Conservation (phyloP, 2,888 invertebrate genomes). For the Icerya purchasi region DNA sequence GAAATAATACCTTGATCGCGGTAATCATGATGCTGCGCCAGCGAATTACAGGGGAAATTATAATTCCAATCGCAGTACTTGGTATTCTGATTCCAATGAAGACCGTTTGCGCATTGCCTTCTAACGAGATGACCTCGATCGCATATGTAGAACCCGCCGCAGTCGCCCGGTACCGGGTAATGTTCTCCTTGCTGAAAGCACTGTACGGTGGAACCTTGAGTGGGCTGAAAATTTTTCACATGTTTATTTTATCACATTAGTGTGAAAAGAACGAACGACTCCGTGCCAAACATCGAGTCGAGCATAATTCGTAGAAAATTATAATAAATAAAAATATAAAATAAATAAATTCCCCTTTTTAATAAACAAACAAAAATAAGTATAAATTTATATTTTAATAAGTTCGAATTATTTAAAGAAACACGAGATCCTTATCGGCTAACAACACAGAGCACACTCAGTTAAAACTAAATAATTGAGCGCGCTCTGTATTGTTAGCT, state of each 20-base stretch:
- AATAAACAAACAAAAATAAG: too few relatives aligned
- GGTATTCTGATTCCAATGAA: conserved; percentile 44
- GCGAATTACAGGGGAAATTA: conserved; percentile 21
- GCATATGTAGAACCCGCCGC: conserved; percentile 54
- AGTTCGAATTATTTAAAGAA: too few relatives aligned
- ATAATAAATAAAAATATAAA: too few relatives aligned
- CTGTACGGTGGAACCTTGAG: background rate
- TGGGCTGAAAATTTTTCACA: background rate
- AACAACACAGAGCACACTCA: too few relatives aligned
- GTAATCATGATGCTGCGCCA: background rate
- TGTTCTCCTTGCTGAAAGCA: conserved; percentile 37
- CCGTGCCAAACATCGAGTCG: too few relatives aligned
- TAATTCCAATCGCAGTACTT: conserved; percentile 55
- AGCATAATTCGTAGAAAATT: too few relatives aligned
- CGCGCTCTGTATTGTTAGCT: too few relatives aligned
- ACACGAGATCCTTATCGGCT: too few relatives aligned
- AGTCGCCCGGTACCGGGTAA: conserved; percentile 44
- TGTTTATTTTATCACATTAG: background rate
- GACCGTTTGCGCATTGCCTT: conserved; percentile 51
- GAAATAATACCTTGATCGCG: background rate
- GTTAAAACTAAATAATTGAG: too few relatives aligned
- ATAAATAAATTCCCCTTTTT: too few relatives aligned
- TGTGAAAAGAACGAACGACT: too few relatives aligned
- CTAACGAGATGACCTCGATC: conserved; percentile 46
- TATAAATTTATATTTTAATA: too few relatives aligned